Evolutionary conservation across 2,797 vertebrate species (phyloP).

Genomic region (Anomalospiza imberbis): DNA sequence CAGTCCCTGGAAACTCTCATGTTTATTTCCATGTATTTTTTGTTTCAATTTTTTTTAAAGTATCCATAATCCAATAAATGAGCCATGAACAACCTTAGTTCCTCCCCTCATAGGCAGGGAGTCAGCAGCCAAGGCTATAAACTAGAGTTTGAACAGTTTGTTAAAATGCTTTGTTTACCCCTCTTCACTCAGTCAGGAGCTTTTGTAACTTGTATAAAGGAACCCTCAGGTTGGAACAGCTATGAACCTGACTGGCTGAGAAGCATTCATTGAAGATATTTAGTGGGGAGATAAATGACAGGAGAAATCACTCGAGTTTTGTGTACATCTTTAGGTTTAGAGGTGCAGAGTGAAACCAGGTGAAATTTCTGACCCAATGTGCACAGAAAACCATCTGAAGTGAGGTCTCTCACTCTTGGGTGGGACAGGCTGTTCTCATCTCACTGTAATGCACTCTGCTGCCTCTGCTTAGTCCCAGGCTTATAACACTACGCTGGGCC

Average conservation of each 20-base stretch:
- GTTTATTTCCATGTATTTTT: not conserved
- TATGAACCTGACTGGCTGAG: not conserved
- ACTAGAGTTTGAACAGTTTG: not conserved
- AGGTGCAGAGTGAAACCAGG: not conserved
- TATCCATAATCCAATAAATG: not conserved
- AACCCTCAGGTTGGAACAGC: not conserved
- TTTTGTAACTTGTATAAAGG: not conserved
- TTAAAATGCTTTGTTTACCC: not conserved
- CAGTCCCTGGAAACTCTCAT: not conserved
- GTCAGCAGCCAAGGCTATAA: not conserved
- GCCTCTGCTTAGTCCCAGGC: not conserved
- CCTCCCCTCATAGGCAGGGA: not conserved
- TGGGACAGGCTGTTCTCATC: not conserved
- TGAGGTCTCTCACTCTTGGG: not conserved
- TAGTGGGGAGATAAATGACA: not conserved
- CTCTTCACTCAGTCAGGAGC: not conserved
- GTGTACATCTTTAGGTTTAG: not conserved
- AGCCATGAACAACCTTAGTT: not conserved
- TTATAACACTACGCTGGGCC: not conserved
- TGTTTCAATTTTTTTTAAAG: not conserved
- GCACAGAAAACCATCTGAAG: not conserved
- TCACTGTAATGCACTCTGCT: not conserved
- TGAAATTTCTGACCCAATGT: not conserved
- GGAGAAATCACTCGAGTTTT: not conserved
- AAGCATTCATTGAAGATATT: not conserved